Conservation (phyloP, 2,113 vertebrate species). For the Mirounga angustirostris region DNA sequence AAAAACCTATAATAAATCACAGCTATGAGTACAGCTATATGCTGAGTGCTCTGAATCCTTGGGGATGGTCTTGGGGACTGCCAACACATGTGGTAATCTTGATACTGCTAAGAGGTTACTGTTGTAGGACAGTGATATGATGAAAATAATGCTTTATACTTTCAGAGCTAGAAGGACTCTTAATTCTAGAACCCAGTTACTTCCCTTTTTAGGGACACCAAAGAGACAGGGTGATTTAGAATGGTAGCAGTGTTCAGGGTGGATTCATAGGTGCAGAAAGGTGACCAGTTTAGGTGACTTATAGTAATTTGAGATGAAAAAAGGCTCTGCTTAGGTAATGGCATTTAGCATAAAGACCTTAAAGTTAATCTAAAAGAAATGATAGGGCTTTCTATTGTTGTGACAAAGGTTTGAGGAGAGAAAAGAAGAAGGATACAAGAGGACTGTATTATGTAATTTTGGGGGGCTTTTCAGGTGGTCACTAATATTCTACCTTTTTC, state of each 20-base stretch:
- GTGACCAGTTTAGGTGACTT: background rate
- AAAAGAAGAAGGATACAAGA: background rate
- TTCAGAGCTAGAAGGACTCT: background rate
- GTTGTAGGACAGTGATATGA: background rate
- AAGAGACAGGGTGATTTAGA: background rate
- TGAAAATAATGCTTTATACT: constrained; percentile 1
- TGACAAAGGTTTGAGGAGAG: background rate
- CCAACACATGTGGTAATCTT: background rate
- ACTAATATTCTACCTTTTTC: background rate
- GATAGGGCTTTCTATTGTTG: background rate
- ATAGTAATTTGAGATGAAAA: constrained; percentile 6
- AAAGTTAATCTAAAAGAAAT: constrained; percentile 14
- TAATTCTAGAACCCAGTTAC: background rate
- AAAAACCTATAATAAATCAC: background rate
- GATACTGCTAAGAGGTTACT: background rate
- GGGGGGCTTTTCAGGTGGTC: background rate
- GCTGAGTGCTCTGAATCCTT: background rate
- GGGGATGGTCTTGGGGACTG: background rate
- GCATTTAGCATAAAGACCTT: constrained; percentile 34
- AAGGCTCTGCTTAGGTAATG: background rate
- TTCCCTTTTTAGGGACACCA: background rate
- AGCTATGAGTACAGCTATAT: background rate
- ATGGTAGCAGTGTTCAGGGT: background rate
- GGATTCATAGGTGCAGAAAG: background rate
- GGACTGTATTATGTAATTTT: background rate